Evolutionary conservation across 2,888 invertebrate genomes (phyloP).

Genomic region (Drosophila kuntzei): DNA sequence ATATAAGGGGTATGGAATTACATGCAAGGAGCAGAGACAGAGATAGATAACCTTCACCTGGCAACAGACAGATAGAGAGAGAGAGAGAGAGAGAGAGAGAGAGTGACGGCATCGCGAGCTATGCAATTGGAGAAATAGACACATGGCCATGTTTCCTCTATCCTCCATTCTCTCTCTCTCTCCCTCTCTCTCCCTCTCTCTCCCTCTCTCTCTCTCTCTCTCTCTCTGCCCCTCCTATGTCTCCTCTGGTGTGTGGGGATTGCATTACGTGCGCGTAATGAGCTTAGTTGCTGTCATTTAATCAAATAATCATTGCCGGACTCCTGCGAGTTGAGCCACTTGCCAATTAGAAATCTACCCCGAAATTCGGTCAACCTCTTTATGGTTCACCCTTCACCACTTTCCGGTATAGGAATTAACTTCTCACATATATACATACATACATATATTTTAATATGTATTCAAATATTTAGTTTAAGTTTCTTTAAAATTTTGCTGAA

Average conservation of each 20-base stretch:
- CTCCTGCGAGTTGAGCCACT: not conserved
- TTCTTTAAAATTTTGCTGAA: too few relatives aligned
- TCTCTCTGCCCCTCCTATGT: not conserved
- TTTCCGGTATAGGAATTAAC: not conserved
- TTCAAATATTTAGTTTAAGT: not conserved
- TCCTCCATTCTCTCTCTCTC: not conserved
- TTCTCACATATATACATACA: not conserved
- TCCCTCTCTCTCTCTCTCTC: not conserved
- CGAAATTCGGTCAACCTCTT: not conserved
- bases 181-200: not conserved
- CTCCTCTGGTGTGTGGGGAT: not conserved
- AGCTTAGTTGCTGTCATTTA: constrained; percentile 13
- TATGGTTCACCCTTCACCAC: too few relatives aligned
- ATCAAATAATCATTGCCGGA: constrained; percentile 18
- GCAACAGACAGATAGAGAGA: constrained; percentile 4
- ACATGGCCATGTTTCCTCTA: constrained; percentile 28
- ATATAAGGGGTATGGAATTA: not conserved
- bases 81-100: constrained; percentile 25
- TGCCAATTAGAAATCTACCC: constrained; percentile 2
- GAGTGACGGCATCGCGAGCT: constrained; percentile 52
- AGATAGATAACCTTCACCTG: constrained; percentile 45
- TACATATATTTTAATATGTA: too few relatives aligned
- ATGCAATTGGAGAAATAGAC: constrained; percentile 41
- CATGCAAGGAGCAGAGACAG: not conserved
- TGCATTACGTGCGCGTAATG: not conserved